phyloP scores from a whole-genome alignment of 1,140 invertebrate species.

The Aphaenogaster ashmeadi region DNA sequence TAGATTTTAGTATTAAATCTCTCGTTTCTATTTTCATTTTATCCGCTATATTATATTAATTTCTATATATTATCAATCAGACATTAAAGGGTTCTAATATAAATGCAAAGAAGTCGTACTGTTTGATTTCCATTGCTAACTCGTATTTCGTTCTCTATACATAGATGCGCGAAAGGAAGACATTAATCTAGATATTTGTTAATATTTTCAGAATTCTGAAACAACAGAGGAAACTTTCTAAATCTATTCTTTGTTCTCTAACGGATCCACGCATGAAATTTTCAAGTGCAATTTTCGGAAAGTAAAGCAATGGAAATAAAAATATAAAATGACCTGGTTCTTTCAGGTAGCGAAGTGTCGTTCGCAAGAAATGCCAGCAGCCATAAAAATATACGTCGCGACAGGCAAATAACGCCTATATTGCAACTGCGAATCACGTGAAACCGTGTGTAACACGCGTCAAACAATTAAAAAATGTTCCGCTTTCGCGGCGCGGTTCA shows the following conservation, averaged over 20 bases:
- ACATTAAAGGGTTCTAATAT: background rate
- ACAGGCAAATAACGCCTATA: background rate
- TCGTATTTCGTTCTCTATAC: background rate
- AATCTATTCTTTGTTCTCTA: background rate
- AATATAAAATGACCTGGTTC: background rate
- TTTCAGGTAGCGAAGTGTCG: background rate
- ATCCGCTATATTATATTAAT: background rate
- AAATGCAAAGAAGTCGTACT: background rate
- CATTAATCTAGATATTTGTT: background rate
- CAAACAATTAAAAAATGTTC: slow-evolving; percentile 39
- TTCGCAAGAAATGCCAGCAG: slow-evolving; percentile 4
- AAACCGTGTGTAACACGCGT: background rate
- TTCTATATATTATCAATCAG: background rate
- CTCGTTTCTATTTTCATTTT: background rate
- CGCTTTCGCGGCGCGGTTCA: slow-evolving; percentile 8
- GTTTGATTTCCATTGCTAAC: background rate
- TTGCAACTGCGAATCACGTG: background rate
- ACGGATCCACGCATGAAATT: slow-evolving; percentile 2
- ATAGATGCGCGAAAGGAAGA: background rate
- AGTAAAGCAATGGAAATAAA: slow-evolving; percentile 10
- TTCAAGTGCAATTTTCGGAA: slow-evolving; percentile 20
- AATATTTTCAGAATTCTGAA: background rate
- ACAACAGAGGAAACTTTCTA: background rate
- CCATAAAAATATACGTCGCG: slow-evolving; percentile 17
- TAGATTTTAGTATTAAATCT: background rate